Evolutionary conservation across 1,140 invertebrate genomes (phyloP).

Genomic region (Gonatopus flavifemur): DNA sequence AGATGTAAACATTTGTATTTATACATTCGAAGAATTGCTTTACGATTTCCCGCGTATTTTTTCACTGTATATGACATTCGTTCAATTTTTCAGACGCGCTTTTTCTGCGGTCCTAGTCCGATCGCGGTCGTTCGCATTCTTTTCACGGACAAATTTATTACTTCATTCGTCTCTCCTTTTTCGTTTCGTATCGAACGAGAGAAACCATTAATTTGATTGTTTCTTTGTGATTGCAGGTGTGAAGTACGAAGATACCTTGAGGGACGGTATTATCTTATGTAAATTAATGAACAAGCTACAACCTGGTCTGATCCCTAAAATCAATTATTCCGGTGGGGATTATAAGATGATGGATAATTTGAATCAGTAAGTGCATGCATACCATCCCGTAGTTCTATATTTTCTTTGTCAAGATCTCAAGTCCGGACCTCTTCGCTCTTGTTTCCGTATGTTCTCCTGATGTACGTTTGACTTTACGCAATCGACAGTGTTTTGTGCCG

Average conservation of each 20-base stretch:
- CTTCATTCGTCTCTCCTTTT: constrained; percentile 7
- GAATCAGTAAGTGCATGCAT: constrained; percentile 68
- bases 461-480: constrained; percentile 52
- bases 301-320: constrained; percentile 83
- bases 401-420: background rate
- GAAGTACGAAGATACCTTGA: constrained; percentile 76
- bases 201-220: too few relatives aligned
- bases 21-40: background rate
- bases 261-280: constrained; percentile 80
- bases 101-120: constrained; percentile 48
- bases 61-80: background rate
- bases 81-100: constrained; percentile 2
- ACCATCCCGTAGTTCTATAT: background rate
- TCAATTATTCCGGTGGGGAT: constrained; percentile 83
- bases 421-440: too few relatives aligned
- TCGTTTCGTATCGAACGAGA: too few relatives aligned
- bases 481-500: constrained; percentile 51
- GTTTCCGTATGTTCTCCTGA: constrained; percentile 30
- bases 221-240: constrained; percentile 50
- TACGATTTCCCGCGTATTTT: background rate
- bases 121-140: constrained; percentile 40
- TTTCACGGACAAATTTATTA: constrained; percentile 19
- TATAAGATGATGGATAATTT: constrained; percentile 96
- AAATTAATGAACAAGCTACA: constrained; percentile 84
- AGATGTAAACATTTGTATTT: background rate